Evolutionary conservation across 2,888 invertebrate species (phyloP), one percentile per base, ranked within the genome.

Genomic region (Chloroclystis v-ata): DNA sequence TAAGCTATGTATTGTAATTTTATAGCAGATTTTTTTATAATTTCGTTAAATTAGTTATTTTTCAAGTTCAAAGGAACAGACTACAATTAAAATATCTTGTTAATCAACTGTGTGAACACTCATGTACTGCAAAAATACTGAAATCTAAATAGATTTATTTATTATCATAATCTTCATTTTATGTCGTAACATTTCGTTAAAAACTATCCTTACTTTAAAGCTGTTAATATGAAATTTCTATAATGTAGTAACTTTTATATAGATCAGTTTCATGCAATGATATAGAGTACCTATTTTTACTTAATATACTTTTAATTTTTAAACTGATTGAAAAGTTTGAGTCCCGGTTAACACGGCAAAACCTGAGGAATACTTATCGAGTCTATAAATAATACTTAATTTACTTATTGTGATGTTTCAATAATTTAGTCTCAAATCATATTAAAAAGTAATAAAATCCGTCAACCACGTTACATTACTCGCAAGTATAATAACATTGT

Each of bases 161-260:
- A 4, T 37, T 42, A 47, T 54, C 47, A 49, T 29, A 49, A 35
- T 41, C 25, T 44, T 28, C 20, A 43, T 24, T 38, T 44, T 29
- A 48, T 49, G 48, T 16, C 57, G 46, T 52, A 49, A 56, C 55
- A 54, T 53, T 60, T 47, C 45, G 39, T 43, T 46, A 48, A 45
- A 68, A 61, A 66, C 63, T 59, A 63, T 56, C 57, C 60, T 67
- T 60, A 54, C 59, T 64, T 50, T 67, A 69, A 69, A 69, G 67
- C 67, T 69, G 66, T 20, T 20, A 20, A 53, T 54, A 56, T 57
- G 57, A 67, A 20, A 20, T 20, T 61, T 56, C 56, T 67, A 63
- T 50, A 61, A 50, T 47, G 42, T 64, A 67, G 60, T 63, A 61
- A 63, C 61, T 65, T 54, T 59, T 61, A 56, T 56, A 49, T 47